Base-by-base conservation (phyloP, 2,888 invertebrate species). In the Drosophila limbata region DNA sequence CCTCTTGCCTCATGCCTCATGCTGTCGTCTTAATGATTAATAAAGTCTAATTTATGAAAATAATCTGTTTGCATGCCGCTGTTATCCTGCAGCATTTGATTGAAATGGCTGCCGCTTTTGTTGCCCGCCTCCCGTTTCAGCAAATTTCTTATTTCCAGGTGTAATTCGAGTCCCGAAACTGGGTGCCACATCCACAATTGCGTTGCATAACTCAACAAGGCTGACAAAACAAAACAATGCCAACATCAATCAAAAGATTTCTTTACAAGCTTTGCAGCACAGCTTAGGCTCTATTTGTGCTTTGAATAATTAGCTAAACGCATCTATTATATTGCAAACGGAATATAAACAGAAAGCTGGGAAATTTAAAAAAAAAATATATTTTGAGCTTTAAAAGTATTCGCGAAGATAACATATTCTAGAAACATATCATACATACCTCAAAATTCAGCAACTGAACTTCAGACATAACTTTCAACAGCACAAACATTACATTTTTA, bases 21-120 rank as follows among this genome's bases (percentile, higher is more conserved):
- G 77, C 78, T 91, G 90, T 88, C 91, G 75, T 84, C 89, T 88
- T 90, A 90, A 86, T 86, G 80, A 90, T 90, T 91, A 90, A 91
- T 90, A 88, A 91, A 90, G 87, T 81, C 81, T 90, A 90, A 91
- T 90, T 90, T 90, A 90, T 90, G 87, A 90, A 90, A 83, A 85
- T 89, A 90, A 90, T 90, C 90, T 89, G 79, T 90, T 89, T 87
- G 81, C 85, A 55, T 48, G 70, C 50, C 50, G 66, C 65, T 65
- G 61, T 67, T 64, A 56, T 48, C 53, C 66, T 13, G 48, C 50
- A 65, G 66, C 13, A 69, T 60, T 60, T 55, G 48, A 62, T 71
- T 52, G 68, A 77, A 74, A 70, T 70, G 68, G 70, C 69, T 60
- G 71, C 63, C 66, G 31, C 56, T 62, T 56, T 57, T 67, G 65